Evolutionary conservation across 2,113 vertebrate species (phyloP).

Genomic region (Cygnus buccinator): DNA sequence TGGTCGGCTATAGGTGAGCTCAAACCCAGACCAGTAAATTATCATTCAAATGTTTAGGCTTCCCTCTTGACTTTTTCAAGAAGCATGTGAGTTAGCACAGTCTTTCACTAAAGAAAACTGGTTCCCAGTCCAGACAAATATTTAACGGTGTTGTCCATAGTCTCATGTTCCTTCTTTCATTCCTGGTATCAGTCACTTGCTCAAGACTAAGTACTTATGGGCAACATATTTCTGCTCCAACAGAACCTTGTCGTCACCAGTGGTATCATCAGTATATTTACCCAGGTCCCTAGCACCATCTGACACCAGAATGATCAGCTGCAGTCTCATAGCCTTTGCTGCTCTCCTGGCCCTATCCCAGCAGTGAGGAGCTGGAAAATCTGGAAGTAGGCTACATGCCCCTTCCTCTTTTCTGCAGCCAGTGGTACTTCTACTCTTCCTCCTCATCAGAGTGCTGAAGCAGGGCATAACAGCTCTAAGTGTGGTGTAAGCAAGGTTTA

Average conservation of each 20-base stretch:
- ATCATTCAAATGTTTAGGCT: not conserved
- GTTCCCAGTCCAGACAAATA: not conserved
- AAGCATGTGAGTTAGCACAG: not conserved
- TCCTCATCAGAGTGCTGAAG: not conserved
- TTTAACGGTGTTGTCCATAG: not conserved
- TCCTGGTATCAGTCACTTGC: not conserved
- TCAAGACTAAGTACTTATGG: not conserved
- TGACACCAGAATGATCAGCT: not conserved
- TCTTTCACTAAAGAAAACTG: not conserved
- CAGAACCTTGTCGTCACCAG: not conserved
- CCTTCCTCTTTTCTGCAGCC: not conserved
- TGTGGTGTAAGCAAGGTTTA: not conserved
- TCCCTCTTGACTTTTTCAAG: not conserved
- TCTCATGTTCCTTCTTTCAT: not conserved
- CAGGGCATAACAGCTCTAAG: not conserved
- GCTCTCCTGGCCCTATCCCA: not conserved
- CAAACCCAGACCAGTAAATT: not conserved
- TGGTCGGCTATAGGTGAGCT: not conserved
- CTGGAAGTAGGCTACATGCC: not conserved
- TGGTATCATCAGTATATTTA: not conserved
- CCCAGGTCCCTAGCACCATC: not conserved
- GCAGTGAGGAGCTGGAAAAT: not conserved
- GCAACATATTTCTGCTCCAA: not conserved
- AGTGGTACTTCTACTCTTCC: not conserved
- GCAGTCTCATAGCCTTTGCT: not conserved